Evolutionary conservation across 23 tunicate genomes (phyloP).

Genomic region (Phallusia fumigata): DNA sequence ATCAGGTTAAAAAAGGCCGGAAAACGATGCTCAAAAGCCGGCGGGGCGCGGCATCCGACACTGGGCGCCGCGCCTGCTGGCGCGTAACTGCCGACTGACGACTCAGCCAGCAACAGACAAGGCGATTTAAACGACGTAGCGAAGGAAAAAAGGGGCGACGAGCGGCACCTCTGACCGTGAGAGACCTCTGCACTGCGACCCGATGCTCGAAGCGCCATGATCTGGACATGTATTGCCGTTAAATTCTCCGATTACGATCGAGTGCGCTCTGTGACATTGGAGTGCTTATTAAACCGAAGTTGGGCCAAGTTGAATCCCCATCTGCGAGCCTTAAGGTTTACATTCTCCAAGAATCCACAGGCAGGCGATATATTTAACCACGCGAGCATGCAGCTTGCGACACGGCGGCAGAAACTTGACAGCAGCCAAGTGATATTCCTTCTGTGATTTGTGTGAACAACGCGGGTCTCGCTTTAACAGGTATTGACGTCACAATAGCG

Average conservation of each 20-base stretch:
- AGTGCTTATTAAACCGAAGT: not conserved
- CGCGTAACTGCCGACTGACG: not conserved
- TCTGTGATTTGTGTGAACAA: too few relatives aligned
- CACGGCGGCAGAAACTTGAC: too few relatives aligned
- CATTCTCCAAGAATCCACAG: too few relatives aligned
- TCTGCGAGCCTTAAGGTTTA: too few relatives aligned
- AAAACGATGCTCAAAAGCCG: conserved; percentile 1
- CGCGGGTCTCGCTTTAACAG: too few relatives aligned
- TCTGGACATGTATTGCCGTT: not conserved
- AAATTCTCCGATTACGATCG: conserved; percentile 3
- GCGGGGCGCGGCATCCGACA: conserved; percentile 9
- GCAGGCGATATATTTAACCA: too few relatives aligned
- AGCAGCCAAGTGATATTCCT: too few relatives aligned
- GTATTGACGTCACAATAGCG: too few relatives aligned
- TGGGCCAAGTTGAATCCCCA: not conserved
- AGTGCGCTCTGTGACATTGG: not conserved
- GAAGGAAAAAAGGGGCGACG: not conserved
- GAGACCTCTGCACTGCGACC: not conserved
- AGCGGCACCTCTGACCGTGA: not conserved
- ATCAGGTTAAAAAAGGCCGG: not conserved
- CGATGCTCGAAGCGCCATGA: not conserved
- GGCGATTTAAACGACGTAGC: not conserved
- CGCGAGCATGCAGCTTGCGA: too few relatives aligned
- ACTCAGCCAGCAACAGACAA: not conserved
- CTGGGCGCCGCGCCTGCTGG: not conserved